Conservation (phyloP, 1,140 invertebrate genomes). For the Conopomorpha cramerella region DNA sequence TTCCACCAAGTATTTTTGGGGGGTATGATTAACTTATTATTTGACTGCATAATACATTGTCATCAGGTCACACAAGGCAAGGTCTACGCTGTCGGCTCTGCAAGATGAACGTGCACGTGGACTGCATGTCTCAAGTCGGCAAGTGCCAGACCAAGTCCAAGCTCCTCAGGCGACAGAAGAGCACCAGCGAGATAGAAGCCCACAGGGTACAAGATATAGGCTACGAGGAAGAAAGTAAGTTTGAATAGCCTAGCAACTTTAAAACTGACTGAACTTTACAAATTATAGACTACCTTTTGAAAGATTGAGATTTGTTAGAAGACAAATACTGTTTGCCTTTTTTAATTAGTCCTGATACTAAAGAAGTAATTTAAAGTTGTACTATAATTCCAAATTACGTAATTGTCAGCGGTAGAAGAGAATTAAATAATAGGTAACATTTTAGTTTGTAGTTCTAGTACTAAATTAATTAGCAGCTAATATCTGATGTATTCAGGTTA, state of each 20-base stretch:
- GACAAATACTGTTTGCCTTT: no score
- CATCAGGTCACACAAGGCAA: constrained; percentile 85
- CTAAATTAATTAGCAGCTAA: no score
- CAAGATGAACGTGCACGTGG: constrained; percentile 89
- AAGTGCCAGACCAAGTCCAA: constrained; percentile 83
- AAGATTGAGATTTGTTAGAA: no score
- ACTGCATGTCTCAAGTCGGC: constrained; percentile 81
- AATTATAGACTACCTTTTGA: no score
- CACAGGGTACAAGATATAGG: constrained; percentile 61
- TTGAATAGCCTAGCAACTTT: constrained; percentile 2
- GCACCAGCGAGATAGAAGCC: constrained; percentile 77
- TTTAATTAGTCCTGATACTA: no score
- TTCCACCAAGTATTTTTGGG: no score
- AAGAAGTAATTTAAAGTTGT: no score
- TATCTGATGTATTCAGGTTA: no score
- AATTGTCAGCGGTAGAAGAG: no score
- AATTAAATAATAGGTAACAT: no score
- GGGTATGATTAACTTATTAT: not conserved
- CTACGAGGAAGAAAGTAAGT: constrained; percentile 76
- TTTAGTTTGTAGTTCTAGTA: no score
- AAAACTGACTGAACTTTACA: constrained; percentile 1
- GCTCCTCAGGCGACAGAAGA: constrained; percentile 84
- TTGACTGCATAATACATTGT: not conserved
- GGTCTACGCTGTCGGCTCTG: constrained; percentile 87
- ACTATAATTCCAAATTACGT: no score